These are phyloP conservation scores for Phoeniculus purpureus DNA, from an alignment of 2,797 vertebrate species.

Conservation along the genomic window DNA sequence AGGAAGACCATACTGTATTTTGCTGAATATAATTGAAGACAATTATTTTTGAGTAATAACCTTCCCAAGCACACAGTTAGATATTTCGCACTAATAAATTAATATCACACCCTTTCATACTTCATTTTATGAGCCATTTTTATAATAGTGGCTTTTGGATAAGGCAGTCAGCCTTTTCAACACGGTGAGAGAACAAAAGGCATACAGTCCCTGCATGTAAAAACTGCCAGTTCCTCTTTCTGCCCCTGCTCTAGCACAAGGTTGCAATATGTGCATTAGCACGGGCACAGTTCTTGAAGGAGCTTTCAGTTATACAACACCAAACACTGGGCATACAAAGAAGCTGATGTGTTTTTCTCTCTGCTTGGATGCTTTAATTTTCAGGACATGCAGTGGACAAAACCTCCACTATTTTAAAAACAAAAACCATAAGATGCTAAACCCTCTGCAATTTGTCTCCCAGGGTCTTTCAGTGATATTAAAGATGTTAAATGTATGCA, in stretches of 20 bases:
- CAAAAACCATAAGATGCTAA: not conserved
- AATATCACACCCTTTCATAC: not conserved
- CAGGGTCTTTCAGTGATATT: not conserved
- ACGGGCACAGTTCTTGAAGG: not conserved
- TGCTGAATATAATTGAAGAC: not conserved
- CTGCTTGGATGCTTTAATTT: not conserved
- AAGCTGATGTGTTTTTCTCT: not conserved
- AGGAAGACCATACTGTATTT: not conserved
- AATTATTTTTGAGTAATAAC: not conserved
- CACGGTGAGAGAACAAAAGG: not conserved
- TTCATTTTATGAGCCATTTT: not conserved
- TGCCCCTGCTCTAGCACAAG: not conserved
- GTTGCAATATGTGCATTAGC: not conserved
- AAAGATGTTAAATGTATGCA: not conserved
- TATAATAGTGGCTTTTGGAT: not conserved
- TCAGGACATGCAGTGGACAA: not conserved
- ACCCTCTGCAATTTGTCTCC: not conserved
- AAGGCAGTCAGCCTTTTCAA: not conserved
- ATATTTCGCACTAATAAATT: not conserved
- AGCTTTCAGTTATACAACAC: not conserved
- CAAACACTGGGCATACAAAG: not conserved
- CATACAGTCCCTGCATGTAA: not conserved
- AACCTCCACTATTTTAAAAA: rapidly evolving
- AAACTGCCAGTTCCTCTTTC: constrained; percentile 33
- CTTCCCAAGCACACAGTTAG: not conserved